Evolutionary conservation across 2,113 vertebrate species (phyloP).

Genomic region (Myotis davidii): DNA sequence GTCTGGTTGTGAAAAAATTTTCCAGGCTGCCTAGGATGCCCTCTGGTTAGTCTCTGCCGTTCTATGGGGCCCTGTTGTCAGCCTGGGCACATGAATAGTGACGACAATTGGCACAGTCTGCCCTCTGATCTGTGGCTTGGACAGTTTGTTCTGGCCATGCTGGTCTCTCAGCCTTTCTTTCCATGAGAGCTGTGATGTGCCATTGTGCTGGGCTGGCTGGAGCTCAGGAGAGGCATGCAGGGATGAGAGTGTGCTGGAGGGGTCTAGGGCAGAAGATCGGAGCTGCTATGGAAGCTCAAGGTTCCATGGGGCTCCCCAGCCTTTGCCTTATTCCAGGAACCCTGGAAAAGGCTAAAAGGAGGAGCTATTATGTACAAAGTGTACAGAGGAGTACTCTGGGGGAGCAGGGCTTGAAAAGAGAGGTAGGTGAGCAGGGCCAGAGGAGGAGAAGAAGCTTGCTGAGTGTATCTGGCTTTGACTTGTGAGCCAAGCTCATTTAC

Average conservation of each 20-base stretch:
- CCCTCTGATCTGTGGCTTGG: neutral
- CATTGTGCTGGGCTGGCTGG: constrained; percentile 37
- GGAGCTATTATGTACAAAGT: neutral
- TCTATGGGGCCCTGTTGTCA: neutral
- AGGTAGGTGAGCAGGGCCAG: too few species aligned
- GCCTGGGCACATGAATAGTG: neutral
- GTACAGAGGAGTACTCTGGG: neutral
- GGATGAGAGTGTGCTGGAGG: neutral
- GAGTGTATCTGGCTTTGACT: neutral
- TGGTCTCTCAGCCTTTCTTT: neutral
- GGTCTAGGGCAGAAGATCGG: neutral
- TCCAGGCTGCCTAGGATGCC: neutral
- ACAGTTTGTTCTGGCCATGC: constrained; percentile 22
- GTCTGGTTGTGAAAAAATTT: neutral
- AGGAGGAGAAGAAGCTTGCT: neutral
- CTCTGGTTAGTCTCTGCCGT: constrained; percentile 17
- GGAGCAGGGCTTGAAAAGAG: neutral
- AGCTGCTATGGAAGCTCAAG: neutral
- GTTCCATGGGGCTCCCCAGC: neutral
- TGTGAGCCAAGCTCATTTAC: constrained; percentile 45
- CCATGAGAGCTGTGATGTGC: neutral
- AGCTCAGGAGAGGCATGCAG: neutral
- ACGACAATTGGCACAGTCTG: neutral
- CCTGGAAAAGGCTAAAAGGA: constrained; percentile 20
- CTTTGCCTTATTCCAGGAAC: constrained; percentile 5